Evolutionary conservation across 2,888 invertebrate species (phyloP), one percentile per base, ranked within the genome.

Genomic region (Antheraea yamamai): DNA sequence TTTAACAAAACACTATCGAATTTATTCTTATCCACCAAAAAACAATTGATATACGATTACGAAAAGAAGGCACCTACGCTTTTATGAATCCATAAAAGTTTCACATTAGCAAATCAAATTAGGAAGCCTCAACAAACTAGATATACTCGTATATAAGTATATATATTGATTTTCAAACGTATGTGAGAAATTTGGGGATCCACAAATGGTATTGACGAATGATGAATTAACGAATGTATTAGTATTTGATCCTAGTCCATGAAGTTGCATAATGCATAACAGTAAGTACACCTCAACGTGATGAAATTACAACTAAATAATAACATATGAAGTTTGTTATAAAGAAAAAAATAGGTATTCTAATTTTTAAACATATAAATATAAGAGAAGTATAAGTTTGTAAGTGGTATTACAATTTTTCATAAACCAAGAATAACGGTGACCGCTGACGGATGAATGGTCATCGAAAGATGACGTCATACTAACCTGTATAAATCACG

Each of bases 61-160:
- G 61, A 47, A 58, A 61, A 51, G 26, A 61, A 61, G 61, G 61
- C 61, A 72, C 47, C 61, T 73, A 75, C 74, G 18, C 47, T 58
- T 75, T 58, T 64, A 20, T 72, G 47, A 75, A 72, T 61, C 26
- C 39, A 26, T 61, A 75, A 75, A 58, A 20, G 47, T 71, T 58
- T 35, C 26, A 74, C 58, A 70, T 58, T 70, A 47, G 71, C 61
- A 30, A 75, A 72, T 75, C 61, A 61, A 75, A 75, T 75, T 75
- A 61, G 74, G 47, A 75, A 61, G 71, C 61, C 61, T 39, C 20
- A 14, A 39, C n/a, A 39, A 8, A 70, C 30, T 30, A 4, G 2
- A 35, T 68, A 68, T 20, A 23, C 2, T 4, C 7, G 12, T 47
- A 47, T 47, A 39, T 39, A 39, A 0, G 10, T 4, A 1, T 47